Base-by-base conservation (phyloP, 2,797 vertebrate genomes). In the Hydrocynus forskahlii region DNA sequence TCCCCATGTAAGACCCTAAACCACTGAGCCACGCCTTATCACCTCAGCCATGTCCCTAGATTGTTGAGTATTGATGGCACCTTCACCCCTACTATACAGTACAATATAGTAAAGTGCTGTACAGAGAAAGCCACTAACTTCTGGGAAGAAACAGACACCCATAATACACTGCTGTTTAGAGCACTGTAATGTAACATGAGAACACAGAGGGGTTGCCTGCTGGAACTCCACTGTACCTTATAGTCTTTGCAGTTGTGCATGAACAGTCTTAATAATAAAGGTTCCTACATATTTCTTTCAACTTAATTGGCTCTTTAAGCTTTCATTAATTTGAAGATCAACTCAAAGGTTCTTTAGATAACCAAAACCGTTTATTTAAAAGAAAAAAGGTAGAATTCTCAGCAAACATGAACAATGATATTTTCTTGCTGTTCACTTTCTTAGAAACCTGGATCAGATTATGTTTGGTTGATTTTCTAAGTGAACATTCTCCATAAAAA, bases 51-150 rank as follows among this genome's bases (percentile, higher is more conserved):
- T 55, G 38, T 73, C 60, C 5, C 68, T 50, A 67, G 48, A 82
- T 72, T 70, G 62, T 45, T 4, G 5, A 50, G 60, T 90, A 83
- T 91, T 91, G 90, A 91, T 92, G 89, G 83, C 85, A 87, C 89
- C 88, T 90, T 88, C 75, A 40, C 89, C 78, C 74, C 82, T 84
- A 9, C 60, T 64, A 9, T 66, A 59, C 63, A 75, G 43, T 55
- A 70, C 35, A 54, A 9, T 71, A 19, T 21, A 40, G 7, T 54
- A 2, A 70, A 70, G 66, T 59, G 21, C 23, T 43, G 64, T 75
- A 63, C 25, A 69, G 54, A 73, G 74, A 35, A 73, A 59, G 50
- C 68, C 62, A 67, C 71, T 73, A 82, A 38, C 50, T 14, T 73
- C 59, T 48, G 75, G 60, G 60, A 82, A 76, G 68, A 72, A 73